Evolutionary conservation across 2,888 invertebrate species (phyloP).

Genomic region (Sinhomidia bicolor): DNA sequence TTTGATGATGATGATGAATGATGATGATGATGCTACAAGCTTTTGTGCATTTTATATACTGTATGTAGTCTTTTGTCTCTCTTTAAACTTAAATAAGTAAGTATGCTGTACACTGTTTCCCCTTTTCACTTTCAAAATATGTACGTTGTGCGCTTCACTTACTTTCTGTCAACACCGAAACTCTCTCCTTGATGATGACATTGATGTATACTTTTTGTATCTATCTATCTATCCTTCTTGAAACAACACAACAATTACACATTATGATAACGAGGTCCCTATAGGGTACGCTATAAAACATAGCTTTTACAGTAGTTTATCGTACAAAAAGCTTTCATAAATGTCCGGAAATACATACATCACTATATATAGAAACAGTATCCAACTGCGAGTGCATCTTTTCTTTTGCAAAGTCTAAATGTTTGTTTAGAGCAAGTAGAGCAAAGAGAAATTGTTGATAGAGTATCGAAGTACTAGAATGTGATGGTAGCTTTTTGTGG

Average conservation of each 20-base stretch:
- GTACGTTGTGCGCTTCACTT: slow-evolving; percentile 18
- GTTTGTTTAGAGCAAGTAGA: not conserved
- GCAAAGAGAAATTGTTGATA: not conserved
- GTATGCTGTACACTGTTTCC: too few species aligned
- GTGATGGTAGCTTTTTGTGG: not conserved
- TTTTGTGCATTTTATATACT: too few species aligned
- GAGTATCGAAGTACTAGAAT: not conserved
- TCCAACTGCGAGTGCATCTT: not conserved
- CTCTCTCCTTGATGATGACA: slow-evolving; percentile 22
- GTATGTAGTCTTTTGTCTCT: not conserved
- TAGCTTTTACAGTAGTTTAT: not conserved
- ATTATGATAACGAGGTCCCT: too few species aligned
- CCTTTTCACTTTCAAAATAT: not conserved
- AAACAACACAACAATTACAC: slow-evolving; percentile 24
- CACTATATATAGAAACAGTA: not conserved
- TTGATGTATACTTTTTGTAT: slow-evolving; percentile 48
- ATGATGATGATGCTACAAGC: slow-evolving; percentile 1
- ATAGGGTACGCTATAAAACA: too few species aligned
- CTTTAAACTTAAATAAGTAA: too few species aligned
- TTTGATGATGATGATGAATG: slow-evolving; percentile 38
- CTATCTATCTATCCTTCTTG: not conserved
- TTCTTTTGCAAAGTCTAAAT: not conserved
- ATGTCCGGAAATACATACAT: not conserved
- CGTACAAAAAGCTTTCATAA: not conserved
- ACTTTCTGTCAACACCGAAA: slow-evolving; percentile 43